Base-by-base conservation (phyloP, 2,888 invertebrate genomes). In the Drosophila cracens region DNA sequence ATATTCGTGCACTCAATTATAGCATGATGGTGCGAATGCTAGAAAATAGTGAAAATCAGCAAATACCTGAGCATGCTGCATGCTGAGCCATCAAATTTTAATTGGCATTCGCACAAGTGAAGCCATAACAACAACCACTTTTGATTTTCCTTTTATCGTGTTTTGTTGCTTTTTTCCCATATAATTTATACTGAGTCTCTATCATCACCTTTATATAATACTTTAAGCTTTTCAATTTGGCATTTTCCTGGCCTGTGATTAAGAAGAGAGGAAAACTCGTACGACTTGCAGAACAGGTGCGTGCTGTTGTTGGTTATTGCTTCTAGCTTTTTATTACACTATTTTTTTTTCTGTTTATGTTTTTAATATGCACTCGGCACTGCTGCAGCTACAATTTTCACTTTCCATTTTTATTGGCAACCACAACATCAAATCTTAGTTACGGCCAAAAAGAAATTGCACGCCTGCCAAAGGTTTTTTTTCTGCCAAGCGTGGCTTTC, bases 341-440 rank as follows among this genome's bases (percentile, higher is more conserved):
- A 46, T 52, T 63, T 46, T 67, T 62, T 69, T 68, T n/a, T 51
- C 4, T 16, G 40, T 13, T 38, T n/a, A 57, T 29, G 38, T n/a
- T 74, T 86, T 90, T 87, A 89, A 90, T 89, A 89, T 90, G 90
- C 90, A 89, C 58, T 78, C 27, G 69, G 71, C 78, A 61, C 52
- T 81, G 82, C 89, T 82, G 87, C 87, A 83, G 71, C 82, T 76
- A 74, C 90, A 87, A 87, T 90, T 87, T 87, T 87, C 87, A 87
- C 87, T 87, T 87, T 87, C 87, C 87, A 89, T 87, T 87, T 87
- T 87, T 90, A 87, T 87, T 87, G 87, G 83, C 83, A 83, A 49
- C 59, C 74, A 52, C 54, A 57, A 61, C 70, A 75, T 87, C 86
- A 86, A 90, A 90, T 89, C 87, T 85, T 86, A 66, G 79, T 66